A percentile compares a stretch with the other conserved stretches of the same genome.
Evolutionary conservation across 1,140 invertebrate species (phyloP).

Genomic region (Akabosia matsudoensis): DNA sequence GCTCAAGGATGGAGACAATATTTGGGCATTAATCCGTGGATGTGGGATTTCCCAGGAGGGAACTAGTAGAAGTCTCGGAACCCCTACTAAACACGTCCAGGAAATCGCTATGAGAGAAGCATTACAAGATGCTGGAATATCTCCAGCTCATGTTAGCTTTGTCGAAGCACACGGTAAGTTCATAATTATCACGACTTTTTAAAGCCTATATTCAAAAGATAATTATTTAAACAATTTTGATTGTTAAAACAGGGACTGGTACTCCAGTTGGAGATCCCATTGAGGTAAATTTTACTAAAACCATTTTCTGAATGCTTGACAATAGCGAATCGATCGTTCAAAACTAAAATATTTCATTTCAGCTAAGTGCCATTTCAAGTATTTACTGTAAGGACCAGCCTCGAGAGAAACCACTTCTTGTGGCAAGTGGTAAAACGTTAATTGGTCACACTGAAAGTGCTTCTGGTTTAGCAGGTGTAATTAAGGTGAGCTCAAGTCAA

Average conservation of each 20-base stretch:
- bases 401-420: not conserved
- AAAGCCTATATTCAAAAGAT: not conserved
- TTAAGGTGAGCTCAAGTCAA: too few relatives aligned
- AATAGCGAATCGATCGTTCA: too few relatives aligned
- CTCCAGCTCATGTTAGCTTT: not conserved
- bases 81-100: not conserved
- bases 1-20: not conserved
- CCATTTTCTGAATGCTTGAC: too few relatives aligned
- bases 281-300: too few relatives aligned
- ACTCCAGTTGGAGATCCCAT: constrained; percentile 2
- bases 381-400: not conserved
- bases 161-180: constrained; percentile 11
- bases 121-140: not conserved
- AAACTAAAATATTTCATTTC: too few relatives aligned
- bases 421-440: not conserved
- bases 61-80: not conserved
- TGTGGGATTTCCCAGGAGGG: not conserved
- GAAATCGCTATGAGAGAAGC: not conserved
- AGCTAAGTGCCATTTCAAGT: not conserved
- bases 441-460: constrained; percentile 1
- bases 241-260: constrained; percentile 1
- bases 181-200: not conserved
- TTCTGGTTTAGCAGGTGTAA: constrained; percentile 4
- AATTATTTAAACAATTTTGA: not conserved
- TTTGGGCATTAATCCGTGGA: not conserved